phyloP scores from a whole-genome alignment of 2,888 invertebrate species.

The Euplexia lucipara region DNA sequence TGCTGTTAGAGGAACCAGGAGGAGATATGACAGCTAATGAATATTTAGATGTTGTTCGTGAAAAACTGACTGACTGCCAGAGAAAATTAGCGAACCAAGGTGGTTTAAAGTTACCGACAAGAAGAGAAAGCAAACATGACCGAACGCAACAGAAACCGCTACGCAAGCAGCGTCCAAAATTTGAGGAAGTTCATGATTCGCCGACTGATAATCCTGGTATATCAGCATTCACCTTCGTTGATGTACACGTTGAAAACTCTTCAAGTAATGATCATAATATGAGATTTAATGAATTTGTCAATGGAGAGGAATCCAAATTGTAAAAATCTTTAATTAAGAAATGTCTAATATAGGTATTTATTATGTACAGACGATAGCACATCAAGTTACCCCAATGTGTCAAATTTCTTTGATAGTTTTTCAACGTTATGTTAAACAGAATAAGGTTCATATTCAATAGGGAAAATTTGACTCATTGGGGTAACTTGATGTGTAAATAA shows the following conservation, averaged over 20 bases:
- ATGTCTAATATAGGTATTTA: slow-evolving; percentile 9
- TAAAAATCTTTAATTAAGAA: slow-evolving; percentile 58
- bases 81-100: slow-evolving; percentile 83
- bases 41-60: slow-evolving; percentile 89
- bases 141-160: slow-evolving; percentile 69
- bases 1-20: slow-evolving; percentile 91
- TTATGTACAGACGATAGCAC: no score
- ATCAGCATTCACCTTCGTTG: slow-evolving; percentile 82
- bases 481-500: no score
- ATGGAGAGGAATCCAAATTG: slow-evolving; percentile 84
- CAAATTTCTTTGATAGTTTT: no score
- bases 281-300: slow-evolving; percentile 71
- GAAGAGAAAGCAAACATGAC: slow-evolving; percentile 78
- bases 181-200: slow-evolving; percentile 81
- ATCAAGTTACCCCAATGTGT: no score
- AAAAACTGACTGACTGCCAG: slow-evolving; percentile 87
- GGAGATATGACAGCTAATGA: slow-evolving; percentile 90
- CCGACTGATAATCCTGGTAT: slow-evolving; percentile 76
- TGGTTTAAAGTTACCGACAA: slow-evolving; percentile 82
- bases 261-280: slow-evolving; percentile 66
- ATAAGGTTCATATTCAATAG: no score
- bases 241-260: slow-evolving; percentile 78
- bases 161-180: slow-evolving; percentile 78
- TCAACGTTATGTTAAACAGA: no score
- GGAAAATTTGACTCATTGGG: no score